Evolutionary conservation across 2,113 vertebrate species (phyloP).

Genomic region (Macaca nemestrina): DNA sequence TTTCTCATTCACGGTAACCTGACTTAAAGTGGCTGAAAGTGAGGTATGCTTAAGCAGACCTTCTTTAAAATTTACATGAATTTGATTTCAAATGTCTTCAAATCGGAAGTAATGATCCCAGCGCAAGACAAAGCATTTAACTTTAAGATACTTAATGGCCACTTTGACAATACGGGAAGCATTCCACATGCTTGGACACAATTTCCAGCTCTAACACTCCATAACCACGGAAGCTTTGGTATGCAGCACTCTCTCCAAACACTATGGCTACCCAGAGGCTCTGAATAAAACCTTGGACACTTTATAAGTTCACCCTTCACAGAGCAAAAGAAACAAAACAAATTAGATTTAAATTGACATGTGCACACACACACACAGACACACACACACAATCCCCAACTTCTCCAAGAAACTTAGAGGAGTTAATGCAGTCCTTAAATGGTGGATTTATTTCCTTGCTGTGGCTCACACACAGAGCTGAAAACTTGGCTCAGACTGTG

Average conservation of each 20-base stretch:
- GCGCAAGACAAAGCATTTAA: background rate
- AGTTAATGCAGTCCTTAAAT: background rate
- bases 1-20: background rate
- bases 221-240: background rate
- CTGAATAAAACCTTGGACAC: background rate
- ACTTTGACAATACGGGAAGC: background rate
- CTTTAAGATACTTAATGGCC: background rate
- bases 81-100: background rate
- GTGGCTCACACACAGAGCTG: background rate
- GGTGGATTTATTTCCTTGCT: background rate
- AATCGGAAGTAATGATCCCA: background rate
- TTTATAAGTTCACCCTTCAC: background rate
- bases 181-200: background rate
- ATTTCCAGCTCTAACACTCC: background rate
- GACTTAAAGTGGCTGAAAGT: background rate
- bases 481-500: background rate
- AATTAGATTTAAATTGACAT: background rate
- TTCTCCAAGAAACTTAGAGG: background rate
- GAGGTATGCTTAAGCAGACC: background rate
- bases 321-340: background rate
- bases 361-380: background rate
- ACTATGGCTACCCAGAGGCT: background rate
- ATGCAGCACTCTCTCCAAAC: background rate
- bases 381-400: background rate
- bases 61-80: background rate